Conservation (phyloP, 2,113 vertebrate species). For the Mormoops blainvillei region DNA sequence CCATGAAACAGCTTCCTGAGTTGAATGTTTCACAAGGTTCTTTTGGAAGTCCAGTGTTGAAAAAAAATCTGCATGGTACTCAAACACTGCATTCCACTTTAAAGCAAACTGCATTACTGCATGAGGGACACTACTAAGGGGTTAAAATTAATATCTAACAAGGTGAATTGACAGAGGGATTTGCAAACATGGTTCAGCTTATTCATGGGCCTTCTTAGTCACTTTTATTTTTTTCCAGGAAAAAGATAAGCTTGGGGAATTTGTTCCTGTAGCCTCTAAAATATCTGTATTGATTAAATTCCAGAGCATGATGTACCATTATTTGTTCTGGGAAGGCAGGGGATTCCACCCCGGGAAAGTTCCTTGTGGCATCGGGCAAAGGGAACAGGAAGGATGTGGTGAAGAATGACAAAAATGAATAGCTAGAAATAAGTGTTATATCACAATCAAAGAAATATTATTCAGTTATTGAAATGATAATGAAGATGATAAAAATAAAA, state of each 20-base stretch:
- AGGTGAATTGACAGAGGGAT: neutral
- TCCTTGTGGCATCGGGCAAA: neutral
- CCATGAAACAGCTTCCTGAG: neutral
- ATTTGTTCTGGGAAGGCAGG: neutral
- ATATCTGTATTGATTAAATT: constrained; percentile 28
- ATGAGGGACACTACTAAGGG: neutral
- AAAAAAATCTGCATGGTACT: neutral
- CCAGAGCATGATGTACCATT: neutral
- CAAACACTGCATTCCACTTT: neutral
- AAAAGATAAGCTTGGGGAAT: constrained; percentile 5
- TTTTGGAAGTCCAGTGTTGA: neutral
- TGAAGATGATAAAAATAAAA: neutral
- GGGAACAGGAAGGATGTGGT: neutral
- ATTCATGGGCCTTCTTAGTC: neutral
- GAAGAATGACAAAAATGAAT: neutral
- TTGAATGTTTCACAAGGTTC: neutral
- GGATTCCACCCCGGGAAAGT: neutral
- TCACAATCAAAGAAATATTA: neutral
- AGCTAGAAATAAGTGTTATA: neutral
- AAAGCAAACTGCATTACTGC: constrained; percentile 1
- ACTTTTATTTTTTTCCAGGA: neutral
- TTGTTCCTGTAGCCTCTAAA: neutral
- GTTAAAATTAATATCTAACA: constrained; percentile 43
- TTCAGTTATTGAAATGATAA: neutral
- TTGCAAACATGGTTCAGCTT: neutral